These are phyloP conservation scores for Nerophis lumbriciformis DNA, from an alignment of 2,113 vertebrate genomes.

Conservation along the genomic window DNA sequence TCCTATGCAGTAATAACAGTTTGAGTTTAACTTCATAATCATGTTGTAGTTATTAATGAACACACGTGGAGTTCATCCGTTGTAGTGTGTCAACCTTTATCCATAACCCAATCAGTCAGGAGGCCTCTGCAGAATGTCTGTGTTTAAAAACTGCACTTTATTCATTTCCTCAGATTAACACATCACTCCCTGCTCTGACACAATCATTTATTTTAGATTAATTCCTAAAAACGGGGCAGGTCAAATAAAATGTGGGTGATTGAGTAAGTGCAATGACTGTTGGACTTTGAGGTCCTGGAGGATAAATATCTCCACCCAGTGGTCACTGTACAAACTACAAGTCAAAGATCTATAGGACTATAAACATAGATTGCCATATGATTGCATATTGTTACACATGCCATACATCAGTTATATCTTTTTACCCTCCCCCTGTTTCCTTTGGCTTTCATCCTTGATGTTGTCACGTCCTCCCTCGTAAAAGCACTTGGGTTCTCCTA, in stretches of 20 bases:
- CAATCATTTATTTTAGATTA: slow-evolving; percentile 58
- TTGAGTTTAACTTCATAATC: slow-evolving; percentile 52
- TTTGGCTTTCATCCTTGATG: slow-evolving; percentile 28
- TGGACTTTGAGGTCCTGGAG: slow-evolving; percentile 29
- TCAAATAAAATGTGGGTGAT: slow-evolving; percentile 36
- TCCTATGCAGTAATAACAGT: slow-evolving; percentile 13
- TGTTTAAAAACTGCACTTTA: slow-evolving; percentile 52
- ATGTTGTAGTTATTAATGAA: slow-evolving; percentile 58
- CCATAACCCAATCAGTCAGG: slow-evolving; percentile 55
- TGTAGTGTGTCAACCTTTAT: slow-evolving; percentile 54
- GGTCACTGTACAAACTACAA: slow-evolving; percentile 36
- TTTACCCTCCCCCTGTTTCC: slow-evolving; percentile 9
- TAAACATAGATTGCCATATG: slow-evolving; percentile 28
- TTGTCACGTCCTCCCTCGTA: slow-evolving; percentile 28
- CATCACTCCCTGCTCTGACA: slow-evolving; percentile 42
- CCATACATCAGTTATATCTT: slow-evolving; percentile 11
- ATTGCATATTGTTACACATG: slow-evolving; percentile 35
- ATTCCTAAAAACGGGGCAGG: slow-evolving; percentile 48
- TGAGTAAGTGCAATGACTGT: slow-evolving; percentile 20
- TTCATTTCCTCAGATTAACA: slow-evolving; percentile 56
- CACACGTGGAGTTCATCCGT: slow-evolving; percentile 52
- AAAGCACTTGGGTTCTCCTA: slow-evolving; percentile 56
- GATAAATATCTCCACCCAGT: slow-evolving; percentile 71
- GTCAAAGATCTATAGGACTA: background rate
- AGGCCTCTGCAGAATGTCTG: slow-evolving; percentile 26